Evolutionary conservation across 1,140 invertebrate genomes (phyloP).

Genomic region (Heliconius hewitsoni): DNA sequence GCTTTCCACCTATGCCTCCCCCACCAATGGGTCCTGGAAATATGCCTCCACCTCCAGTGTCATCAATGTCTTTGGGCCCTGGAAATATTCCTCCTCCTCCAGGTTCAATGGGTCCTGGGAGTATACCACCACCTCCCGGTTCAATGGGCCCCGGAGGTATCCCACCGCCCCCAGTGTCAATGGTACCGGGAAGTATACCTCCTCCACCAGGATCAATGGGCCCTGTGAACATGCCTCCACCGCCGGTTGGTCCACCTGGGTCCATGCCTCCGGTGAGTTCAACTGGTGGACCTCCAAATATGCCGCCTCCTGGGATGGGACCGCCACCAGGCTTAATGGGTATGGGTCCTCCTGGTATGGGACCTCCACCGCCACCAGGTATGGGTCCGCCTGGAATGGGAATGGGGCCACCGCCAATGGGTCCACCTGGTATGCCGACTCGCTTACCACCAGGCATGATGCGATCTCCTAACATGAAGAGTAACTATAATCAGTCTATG

Average conservation of each 20-base stretch:
- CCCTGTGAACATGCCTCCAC: conserved; percentile 49
- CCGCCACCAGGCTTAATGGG: conserved; percentile 55
- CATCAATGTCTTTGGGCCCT: not conserved
- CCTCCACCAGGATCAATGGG: conserved; percentile 51
- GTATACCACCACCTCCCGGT: conserved; percentile 55
- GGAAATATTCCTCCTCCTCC: not conserved
- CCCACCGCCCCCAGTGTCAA: not conserved
- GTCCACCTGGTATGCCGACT: conserved; percentile 59
- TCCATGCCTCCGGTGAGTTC: conserved; percentile 56
- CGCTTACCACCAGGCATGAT: conserved; percentile 55
- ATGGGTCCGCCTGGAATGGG: conserved; percentile 54
- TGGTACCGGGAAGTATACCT: conserved; percentile 2
- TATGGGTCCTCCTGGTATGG: conserved; percentile 47
- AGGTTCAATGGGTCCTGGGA: conserved; percentile 47
- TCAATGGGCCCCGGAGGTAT: conserved; percentile 52
- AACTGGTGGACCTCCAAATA: conserved; percentile 51
- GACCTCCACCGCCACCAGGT: conserved; percentile 50
- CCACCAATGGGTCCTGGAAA: conserved; percentile 22
- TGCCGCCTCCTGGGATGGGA: conserved; percentile 55
- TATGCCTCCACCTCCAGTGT: conserved; percentile 1
- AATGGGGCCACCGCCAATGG: conserved; percentile 53
- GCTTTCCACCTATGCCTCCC: conserved; percentile 69
- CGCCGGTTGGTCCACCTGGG: conserved; percentile 63
- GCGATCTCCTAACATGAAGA: conserved; percentile 55
- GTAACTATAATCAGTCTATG: conserved; percentile 51